Conservation (phyloP, 2,797 vertebrate species). For the Pygocentrus nattereri region DNA sequence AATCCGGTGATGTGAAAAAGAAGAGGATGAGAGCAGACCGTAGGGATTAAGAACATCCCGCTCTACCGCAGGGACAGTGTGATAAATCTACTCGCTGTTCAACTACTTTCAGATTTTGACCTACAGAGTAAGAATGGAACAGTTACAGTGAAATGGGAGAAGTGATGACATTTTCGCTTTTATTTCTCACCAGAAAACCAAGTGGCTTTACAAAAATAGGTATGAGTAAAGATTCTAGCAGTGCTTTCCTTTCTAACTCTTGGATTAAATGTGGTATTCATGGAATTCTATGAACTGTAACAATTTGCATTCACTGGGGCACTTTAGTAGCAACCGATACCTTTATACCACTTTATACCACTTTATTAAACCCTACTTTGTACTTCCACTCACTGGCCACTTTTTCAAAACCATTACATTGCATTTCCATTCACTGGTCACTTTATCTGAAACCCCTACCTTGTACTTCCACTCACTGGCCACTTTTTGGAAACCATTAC, state of each 20-base stretch:
- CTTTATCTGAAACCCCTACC: neutral
- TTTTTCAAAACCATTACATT: too few species aligned
- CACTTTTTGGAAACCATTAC: neutral
- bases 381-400: too few species aligned
- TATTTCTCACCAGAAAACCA: neutral
- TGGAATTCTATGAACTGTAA: too few species aligned
- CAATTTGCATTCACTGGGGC: too few species aligned
- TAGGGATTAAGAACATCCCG: neutral
- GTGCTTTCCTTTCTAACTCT: neutral
- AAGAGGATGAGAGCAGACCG: neutral
- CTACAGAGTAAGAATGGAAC: conserved; percentile 3
- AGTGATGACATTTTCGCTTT: neutral
- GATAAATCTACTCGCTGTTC: neutral
- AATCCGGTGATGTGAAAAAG: neutral
- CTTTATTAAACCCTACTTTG: too few species aligned
- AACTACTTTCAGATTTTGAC: neutral
- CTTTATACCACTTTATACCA: too few species aligned
- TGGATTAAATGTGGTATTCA: neutral
- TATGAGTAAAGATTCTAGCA: neutral
- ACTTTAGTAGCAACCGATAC: too few species aligned
- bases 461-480: neutral
- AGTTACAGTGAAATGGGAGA: neutral
- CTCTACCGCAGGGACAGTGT: neutral
- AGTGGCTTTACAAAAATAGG: too few species aligned
- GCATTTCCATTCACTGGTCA: neutral